Conservation (phyloP, 2,888 invertebrate species). For the Xylocampa areola region DNA sequence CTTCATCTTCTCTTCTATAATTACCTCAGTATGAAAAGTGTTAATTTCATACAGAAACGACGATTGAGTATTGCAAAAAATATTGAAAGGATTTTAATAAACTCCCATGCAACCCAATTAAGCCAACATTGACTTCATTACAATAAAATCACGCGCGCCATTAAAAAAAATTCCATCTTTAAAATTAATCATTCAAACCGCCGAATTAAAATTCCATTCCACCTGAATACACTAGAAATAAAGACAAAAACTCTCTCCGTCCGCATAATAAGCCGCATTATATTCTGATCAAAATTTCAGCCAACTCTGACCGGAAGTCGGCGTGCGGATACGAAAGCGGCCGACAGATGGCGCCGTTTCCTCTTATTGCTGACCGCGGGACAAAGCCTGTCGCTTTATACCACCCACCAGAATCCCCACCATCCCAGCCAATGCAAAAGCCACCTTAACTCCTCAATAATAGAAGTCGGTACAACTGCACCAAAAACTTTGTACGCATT, state of each 20-base stretch:
- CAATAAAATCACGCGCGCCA: constrained; percentile 27
- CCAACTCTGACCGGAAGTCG: constrained; percentile 76
- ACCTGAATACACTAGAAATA: constrained; percentile 46
- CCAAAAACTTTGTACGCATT: constrained; percentile 61
- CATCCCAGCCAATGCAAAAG: constrained; percentile 37
- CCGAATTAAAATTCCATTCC: constrained; percentile 26
- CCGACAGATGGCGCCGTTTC: constrained; percentile 83
- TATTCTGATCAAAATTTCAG: constrained; percentile 82
- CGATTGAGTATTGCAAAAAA: too few relatives aligned
- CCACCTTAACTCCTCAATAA: constrained; percentile 45
- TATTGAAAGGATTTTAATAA: too few relatives aligned
- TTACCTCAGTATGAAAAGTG: too few relatives aligned
- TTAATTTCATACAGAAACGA: too few relatives aligned
- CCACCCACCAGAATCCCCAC: constrained; percentile 52
- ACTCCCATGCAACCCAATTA: constrained; percentile 15
- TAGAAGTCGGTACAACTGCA: constrained; percentile 48
- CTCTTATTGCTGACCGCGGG: constrained; percentile 86
- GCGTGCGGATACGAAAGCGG: constrained; percentile 74
- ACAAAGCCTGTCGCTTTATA: constrained; percentile 80
- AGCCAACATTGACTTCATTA: constrained; percentile 34
- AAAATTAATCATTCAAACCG: constrained; percentile 13
- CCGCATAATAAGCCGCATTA: constrained; percentile 80
- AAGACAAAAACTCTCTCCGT: constrained; percentile 45
- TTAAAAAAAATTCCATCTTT: too few relatives aligned
- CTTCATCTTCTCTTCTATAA: too few relatives aligned